Conservation (phyloP, 2,888 invertebrate genomes). For the Drosophila meridionalis region DNA sequence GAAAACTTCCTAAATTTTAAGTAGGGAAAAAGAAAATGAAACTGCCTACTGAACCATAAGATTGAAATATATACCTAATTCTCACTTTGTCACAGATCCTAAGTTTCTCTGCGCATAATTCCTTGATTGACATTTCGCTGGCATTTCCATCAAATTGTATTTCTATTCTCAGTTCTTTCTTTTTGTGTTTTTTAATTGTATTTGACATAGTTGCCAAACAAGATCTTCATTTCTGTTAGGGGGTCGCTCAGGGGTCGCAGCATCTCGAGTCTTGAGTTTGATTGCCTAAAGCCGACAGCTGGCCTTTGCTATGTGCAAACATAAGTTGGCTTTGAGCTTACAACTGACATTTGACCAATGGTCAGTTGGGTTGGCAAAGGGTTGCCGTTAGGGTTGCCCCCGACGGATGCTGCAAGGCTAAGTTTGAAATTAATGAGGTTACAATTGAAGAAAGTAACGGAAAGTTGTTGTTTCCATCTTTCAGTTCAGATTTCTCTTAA, state of each 20-base stretch:
- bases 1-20: neutral
- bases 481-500: too few species aligned
- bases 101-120: conserved; percentile 10
- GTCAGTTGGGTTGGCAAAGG: conserved; percentile 47
- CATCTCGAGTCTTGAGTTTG: conserved; percentile 40
- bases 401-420: conserved; percentile 3
- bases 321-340: conserved; percentile 20
- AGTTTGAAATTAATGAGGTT: neutral
- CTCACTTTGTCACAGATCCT: conserved; percentile 30
- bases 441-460: conserved; percentile 4
- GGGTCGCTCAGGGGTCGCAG: conserved; percentile 53
- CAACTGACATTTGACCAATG: conserved; percentile 76
- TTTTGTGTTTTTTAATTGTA: conserved; percentile 65
- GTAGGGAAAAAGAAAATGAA: neutral
- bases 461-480: neutral
- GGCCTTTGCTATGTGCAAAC: conserved; percentile 30
- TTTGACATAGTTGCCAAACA: conserved; percentile 76
- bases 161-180: conserved; percentile 42
- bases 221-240: conserved; percentile 59
- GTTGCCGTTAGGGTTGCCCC: conserved; percentile 37
- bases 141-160: conserved; percentile 70
- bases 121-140: conserved; percentile 72
- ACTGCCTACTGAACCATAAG: conserved; percentile 67
- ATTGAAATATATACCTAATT: conserved; percentile 51
- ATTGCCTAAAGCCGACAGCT: conserved; percentile 48